Base-by-base conservation (phyloP, 1,140 invertebrate genomes). In the Aphis craccivora region DNA sequence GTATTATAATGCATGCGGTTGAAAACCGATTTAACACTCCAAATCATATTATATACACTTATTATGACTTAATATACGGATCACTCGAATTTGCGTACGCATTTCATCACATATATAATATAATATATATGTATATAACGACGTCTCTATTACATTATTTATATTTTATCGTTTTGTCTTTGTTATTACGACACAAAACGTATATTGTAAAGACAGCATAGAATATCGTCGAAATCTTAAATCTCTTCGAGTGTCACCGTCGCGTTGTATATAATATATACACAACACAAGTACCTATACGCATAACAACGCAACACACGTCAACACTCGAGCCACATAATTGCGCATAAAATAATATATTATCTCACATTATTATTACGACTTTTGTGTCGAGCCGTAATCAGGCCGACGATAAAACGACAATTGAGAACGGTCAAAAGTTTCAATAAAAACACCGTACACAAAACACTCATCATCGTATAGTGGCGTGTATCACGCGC, bases 181-280 rank as follows among this genome's bases (percentile, higher is more conserved):
- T 48, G 86, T 87, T 87, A 40, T 40, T 40, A 48, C 43, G 30
- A 87, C 45, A 87, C 86, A 11, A 6, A 40, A 40, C 37, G 30
- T 25, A 48, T 11, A 48, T 20, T 45, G 20, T 8, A n/a, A 37
- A 83, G 35, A 20, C 86, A 0, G 11, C 60, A 2, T 20, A 43
- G 37, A 67, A n/a, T n/a, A n/a, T n/a, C 60, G 30, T 84, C 23
- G 23, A 84, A 84, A 43, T 84, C 23, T 40, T 43, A 43, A 87
- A 87, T 51, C 25, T 87, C n/a, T 87, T 87, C 45, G 45, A 87
- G 86, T 87, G 86, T 51, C 86, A 87, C 30, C 35, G n/a, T 18
- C 23, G 55, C 55, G 25, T n/a, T n/a, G 9, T 43, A 14, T 25
- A 84, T 11, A 37, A 30, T 25, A 1, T 11, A 84, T 25, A 84